Conservation (phyloP, 2,888 invertebrate genomes). For the Polyommatus icarus region DNA sequence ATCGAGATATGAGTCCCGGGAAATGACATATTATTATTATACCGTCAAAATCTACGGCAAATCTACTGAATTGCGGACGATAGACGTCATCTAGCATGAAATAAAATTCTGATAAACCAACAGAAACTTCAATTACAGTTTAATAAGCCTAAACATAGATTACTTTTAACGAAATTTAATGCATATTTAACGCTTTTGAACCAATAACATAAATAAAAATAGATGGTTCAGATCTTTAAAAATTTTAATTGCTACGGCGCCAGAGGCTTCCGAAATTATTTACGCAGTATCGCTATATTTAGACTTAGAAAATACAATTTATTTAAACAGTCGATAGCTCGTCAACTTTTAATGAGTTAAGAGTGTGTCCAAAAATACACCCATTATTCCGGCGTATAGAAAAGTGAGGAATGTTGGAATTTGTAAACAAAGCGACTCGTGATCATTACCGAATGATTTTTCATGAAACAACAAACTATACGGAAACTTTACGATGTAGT, state of each 20-base stretch:
- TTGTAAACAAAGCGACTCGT: constrained; percentile 1
- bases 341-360: background rate
- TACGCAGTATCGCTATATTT: background rate
- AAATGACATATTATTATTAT: too few relatives aligned
- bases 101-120: too few relatives aligned
- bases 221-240: background rate
- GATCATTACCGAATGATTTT: background rate
- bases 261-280: background rate
- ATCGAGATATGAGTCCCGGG: too few relatives aligned
- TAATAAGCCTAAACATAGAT: background rate
- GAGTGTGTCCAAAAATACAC: background rate
- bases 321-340: background rate
- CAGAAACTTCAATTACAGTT: background rate
- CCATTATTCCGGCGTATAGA: background rate
- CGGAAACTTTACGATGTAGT: background rate
- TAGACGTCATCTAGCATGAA: too few relatives aligned
- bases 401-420: constrained; percentile 11
- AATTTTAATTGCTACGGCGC: background rate
- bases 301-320: background rate
- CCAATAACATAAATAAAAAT: background rate
- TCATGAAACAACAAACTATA: background rate
- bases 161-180: background rate
- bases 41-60: too few relatives aligned
- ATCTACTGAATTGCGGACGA: too few relatives aligned
- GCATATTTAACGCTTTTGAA: background rate